Evolutionary conservation across 2,888 invertebrate species (phyloP), one percentile per base, ranked within the genome.

Genomic region (Pyrochroa serraticornis): DNA sequence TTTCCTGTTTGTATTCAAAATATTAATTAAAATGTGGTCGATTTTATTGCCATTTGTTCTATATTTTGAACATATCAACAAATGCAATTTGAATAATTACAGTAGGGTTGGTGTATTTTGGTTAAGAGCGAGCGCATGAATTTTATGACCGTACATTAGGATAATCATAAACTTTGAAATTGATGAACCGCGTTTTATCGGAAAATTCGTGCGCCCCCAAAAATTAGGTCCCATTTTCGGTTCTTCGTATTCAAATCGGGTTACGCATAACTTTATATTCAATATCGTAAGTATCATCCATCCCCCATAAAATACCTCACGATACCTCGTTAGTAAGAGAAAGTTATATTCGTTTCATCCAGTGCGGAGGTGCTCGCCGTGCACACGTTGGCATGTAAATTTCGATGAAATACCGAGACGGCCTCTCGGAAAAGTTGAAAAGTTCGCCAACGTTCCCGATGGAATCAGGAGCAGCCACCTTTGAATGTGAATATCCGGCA

Each of bases 251-350:
- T 75, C 74, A 73, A 74, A 73, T 72, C 71, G 68, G 64, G 73
- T 70, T 67, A 69, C 70, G 68, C 70, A 70, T 73, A 74, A 75
- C 72, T 74, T 71, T 72, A 74, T 72, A 73, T 73, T 74, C 73
- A 72, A 73, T 72, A 71, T 73, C 72, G 66, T 70, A 69, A 69
- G 67, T 69, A 68, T 64, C 52, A 64, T 64, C 66, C 42, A 64
- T 65, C 63, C 63, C 58, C 52, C 42, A 56, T 57, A 64, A 65
- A 65, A 62, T 44, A 60, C 45, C 46, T 49, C 59, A 50, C 59
- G 60, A 58, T 54, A 32, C 45, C 50, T 55, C 44, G 49, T 60
- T 57, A 60, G 58, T 49, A 48, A 44, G 49, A 49, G 44, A 58
- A 49, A 54, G 58, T 58, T 50, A 37, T 58, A 53, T 51, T 35